Conservation (phyloP, 2,113 vertebrate genomes). For the Gasterosteus aculeatus region DNA sequence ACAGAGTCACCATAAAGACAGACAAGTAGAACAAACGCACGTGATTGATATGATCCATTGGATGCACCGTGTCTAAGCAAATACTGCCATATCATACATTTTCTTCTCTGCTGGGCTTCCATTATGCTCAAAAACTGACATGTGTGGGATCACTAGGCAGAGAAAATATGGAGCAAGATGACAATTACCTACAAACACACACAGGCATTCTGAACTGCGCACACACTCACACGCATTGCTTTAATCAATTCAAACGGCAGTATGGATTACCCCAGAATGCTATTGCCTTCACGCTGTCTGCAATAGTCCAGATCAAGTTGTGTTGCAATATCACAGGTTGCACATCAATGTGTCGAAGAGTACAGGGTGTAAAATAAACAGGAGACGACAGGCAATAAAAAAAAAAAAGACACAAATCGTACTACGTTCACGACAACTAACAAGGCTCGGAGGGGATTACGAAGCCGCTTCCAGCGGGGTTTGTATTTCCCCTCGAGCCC, state of each 20-base stretch:
- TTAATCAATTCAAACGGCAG: background rate
- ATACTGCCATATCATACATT: background rate
- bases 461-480: slow-evolving; percentile 3
- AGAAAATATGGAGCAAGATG: background rate
- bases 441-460: background rate
- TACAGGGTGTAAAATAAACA: background rate
- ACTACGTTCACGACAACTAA: slow-evolving; percentile 6
- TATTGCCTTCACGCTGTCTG: background rate
- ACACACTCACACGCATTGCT: no score
- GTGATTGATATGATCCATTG: background rate
- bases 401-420: background rate
- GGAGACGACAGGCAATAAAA: slow-evolving; percentile 14
- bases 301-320: slow-evolving; percentile 35
- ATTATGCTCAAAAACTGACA: background rate
- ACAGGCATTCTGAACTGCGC: background rate
- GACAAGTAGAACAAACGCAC: slow-evolving; percentile 8
- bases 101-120: background rate
- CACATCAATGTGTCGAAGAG: slow-evolving; percentile 21
- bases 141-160: background rate
- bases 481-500: background rate
- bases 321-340: slow-evolving; percentile 20
- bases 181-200: background rate
- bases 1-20: background rate
- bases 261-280: no score
- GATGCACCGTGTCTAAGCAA: background rate